Evolutionary conservation across 1,140 invertebrate species (phyloP).

Genomic region (Sycophila sp.): DNA sequence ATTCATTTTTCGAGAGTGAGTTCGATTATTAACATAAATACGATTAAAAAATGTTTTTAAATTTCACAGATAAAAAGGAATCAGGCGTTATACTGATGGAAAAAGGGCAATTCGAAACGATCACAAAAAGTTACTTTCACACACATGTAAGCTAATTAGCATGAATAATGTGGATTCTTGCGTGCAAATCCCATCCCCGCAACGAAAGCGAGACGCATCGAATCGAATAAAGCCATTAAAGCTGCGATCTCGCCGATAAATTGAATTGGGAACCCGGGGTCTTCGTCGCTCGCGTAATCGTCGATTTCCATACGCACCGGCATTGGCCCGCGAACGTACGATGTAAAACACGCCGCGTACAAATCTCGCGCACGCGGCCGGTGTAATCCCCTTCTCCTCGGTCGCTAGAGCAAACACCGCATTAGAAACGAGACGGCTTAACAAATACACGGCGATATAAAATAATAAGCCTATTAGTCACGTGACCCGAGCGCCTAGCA

Average conservation of each 20-base stretch:
- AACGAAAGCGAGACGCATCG: background rate
- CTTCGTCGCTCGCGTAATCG: background rate
- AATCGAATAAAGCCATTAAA: slow-evolving; percentile 18
- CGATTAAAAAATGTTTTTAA: too few relatives aligned
- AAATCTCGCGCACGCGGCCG: background rate
- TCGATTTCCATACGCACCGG: background rate
- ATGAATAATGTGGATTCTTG: too few relatives aligned
- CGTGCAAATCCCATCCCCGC: too few relatives aligned
- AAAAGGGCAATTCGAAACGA: too few relatives aligned
- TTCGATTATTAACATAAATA: too few relatives aligned
- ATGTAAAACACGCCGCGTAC: slow-evolving; percentile 29
- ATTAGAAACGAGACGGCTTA: slow-evolving; percentile 46
- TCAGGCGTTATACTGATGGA: too few relatives aligned
- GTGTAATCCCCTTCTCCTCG: slow-evolving; percentile 53
- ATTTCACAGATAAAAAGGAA: too few relatives aligned
- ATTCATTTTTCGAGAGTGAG: too few relatives aligned
- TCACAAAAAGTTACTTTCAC: too few relatives aligned
- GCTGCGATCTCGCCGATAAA: slow-evolving; percentile 6
- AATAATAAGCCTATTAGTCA: slow-evolving; percentile 67
- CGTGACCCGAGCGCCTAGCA: slow-evolving; percentile 28
- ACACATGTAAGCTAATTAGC: too few relatives aligned
- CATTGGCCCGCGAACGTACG: background rate
- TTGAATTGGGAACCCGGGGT: background rate
- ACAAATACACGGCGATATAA: slow-evolving; percentile 62
- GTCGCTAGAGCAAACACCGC: slow-evolving; percentile 56